Base-by-base conservation (phyloP, 2,797 vertebrate genomes). In the Atherinosoma microstoma region DNA sequence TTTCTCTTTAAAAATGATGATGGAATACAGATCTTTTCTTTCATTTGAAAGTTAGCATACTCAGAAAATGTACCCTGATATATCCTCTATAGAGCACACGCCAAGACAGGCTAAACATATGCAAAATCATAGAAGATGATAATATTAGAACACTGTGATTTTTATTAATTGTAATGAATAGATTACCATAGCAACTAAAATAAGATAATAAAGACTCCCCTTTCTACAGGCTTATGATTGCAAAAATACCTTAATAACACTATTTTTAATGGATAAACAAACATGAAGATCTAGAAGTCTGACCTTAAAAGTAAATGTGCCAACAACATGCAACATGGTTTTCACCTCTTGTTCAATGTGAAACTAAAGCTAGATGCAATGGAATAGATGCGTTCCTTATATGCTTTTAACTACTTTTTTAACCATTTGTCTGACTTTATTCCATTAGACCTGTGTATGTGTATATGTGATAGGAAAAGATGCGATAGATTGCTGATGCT, bases 401-500 rank as follows among this genome's bases (percentile, higher is more conserved):
- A 13, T 6, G 3, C 16, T 64, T 59, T 24, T 58, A 35, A 27
- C 24, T 60, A 3, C 38, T 61, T 68, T 56, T 67, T 64, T 6
- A 60, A 20, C 30, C n/a, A 47, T 66, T 69, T 67, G 24, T 27
- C 4, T 54, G 5, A 29, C 24, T 54, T 29, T 29, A 29, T 54
- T 54, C 29, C 5, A 27, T 3, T 6, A 15, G 22, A 58, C 24
- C 24, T n/a, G 30, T 10, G 9, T 35, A 35, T 18, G 6, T 54
- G 4, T 22, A 30, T 29, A 32, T 22, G 20, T 82, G 58, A 59
- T 47, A n/a, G 20, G 61, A 36, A 59, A 64, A 65, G 40, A 34
- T 13, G 1, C 29, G 47, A 79, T 45, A 72, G 62, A 72, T 45
- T 56, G 40, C 73, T 8, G 47, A 56, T 29, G 24, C 54, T 57